Percentiles rank a stretch among this genome's conserved stretches.
phyloP scores from a whole-genome alignment of 2,888 invertebrate genomes.

The Philonicus albiceps region DNA sequence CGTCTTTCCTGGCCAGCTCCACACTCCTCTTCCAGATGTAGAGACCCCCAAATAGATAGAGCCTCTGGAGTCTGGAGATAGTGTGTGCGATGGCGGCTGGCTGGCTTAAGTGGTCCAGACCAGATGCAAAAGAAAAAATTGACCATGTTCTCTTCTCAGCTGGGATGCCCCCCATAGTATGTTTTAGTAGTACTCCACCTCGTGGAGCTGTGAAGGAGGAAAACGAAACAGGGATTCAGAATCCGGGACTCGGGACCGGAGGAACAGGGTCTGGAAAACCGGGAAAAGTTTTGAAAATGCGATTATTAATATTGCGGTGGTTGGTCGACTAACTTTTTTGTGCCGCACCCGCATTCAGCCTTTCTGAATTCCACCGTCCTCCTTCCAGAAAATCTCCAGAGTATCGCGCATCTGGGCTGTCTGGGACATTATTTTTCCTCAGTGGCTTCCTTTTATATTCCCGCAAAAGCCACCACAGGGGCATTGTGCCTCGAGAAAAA shows the following conservation, averaged over 20 bases:
- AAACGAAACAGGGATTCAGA: not conserved
- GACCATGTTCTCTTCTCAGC: not conserved
- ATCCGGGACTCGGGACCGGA: not conserved
- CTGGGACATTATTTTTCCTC: conserved; percentile 30
- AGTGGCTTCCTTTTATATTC: conserved; percentile 4
- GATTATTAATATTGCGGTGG: conserved; percentile 28
- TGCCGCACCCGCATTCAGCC: not conserved
- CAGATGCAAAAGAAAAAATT: not conserved
- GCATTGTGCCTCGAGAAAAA: not conserved
- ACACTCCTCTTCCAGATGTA: not conserved
- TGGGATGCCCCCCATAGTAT: not conserved
- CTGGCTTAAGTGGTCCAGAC: not conserved
- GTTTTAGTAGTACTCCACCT: not conserved
- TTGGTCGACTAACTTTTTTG: not conserved
- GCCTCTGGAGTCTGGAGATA: not conserved
- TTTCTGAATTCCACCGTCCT: not conserved
- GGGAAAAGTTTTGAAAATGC: conserved; percentile 22
- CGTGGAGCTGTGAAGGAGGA: not conserved
- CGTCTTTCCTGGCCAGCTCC: not conserved
- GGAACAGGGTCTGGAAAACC: not conserved
- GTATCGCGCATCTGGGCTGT: not conserved
- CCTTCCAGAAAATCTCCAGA: not conserved
- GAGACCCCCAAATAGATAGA: not conserved
- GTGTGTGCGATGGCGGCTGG: not conserved
- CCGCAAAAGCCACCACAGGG: not conserved